Percentiles rank a stretch among this genome's conserved stretches.
phyloP scores from a whole-genome alignment of 2,888 invertebrate species.

The Nomada goodeniana region DNA sequence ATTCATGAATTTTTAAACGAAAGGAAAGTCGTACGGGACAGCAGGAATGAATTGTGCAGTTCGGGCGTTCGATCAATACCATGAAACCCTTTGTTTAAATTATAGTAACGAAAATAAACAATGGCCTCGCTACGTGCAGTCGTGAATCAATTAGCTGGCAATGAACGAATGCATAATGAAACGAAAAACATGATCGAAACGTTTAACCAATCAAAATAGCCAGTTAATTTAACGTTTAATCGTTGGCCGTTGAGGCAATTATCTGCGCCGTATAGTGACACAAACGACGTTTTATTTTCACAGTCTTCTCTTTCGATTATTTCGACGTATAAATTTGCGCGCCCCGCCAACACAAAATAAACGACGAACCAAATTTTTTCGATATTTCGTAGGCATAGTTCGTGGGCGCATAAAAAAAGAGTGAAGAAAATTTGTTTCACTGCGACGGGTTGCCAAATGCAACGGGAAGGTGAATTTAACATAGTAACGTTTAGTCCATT shows the following conservation, averaged over 20 bases:
- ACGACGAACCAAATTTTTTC: too few relatives aligned
- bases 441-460: not conserved
- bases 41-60: too few relatives aligned
- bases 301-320: too few relatives aligned
- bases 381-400: too few relatives aligned
- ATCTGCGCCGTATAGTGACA: too few relatives aligned
- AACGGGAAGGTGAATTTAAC: not conserved
- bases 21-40: too few relatives aligned
- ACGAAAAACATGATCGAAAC: slow-evolving; percentile 8
- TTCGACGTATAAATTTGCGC: too few relatives aligned
- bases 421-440: not conserved
- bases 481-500: not conserved
- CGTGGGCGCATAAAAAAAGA: too few relatives aligned
- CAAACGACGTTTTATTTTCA: too few relatives aligned
- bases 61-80: not conserved
- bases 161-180: slow-evolving; percentile 26
- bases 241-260: not conserved
- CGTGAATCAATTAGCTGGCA: slow-evolving; percentile 24
- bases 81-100: not conserved
- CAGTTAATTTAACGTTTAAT: slow-evolving; percentile 21
- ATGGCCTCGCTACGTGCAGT: not conserved
- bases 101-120: not conserved
- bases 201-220: slow-evolving; percentile 28
- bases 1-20: too few relatives aligned
- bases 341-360: too few relatives aligned